Conservation (phyloP, 2,797 vertebrate genomes). For the Chrosomus eos region DNA sequence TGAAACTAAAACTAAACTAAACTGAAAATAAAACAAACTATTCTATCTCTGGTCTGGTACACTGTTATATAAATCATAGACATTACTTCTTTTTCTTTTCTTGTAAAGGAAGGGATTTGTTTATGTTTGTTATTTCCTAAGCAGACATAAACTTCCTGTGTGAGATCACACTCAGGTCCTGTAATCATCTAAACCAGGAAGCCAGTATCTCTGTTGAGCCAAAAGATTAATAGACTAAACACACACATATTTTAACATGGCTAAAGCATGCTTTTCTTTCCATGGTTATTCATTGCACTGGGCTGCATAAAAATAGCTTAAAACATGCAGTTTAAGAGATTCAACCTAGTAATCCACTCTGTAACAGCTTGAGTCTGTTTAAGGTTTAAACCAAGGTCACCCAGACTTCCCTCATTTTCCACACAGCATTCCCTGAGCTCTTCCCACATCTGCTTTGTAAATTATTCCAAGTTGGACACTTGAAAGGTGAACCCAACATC, state of each 20-base stretch:
- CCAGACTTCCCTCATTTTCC: conserved; percentile 13
- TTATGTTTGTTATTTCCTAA: conserved; percentile 38
- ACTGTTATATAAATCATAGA: neutral
- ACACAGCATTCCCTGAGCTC: conserved; percentile 21
- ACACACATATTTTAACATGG: neutral
- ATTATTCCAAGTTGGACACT: conserved; percentile 23
- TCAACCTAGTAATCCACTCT: neutral
- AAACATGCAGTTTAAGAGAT: neutral
- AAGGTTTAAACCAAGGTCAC: conserved; percentile 23
- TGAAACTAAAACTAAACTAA: neutral
- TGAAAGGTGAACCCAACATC: conserved; percentile 21
- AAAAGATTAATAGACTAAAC: conserved; percentile 17
- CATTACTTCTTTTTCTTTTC: neutral
- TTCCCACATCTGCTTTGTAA: conserved; percentile 41
- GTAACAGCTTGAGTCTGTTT: neutral
- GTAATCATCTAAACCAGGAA: conserved; percentile 21
- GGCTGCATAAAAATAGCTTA: conserved; percentile 8
- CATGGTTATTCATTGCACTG: conserved; percentile 25
- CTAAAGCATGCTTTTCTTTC: conserved; percentile 7
- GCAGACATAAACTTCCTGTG: conserved; percentile 53
- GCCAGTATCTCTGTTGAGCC: neutral
- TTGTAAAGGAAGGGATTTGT: conserved; percentile 7
- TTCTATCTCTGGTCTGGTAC: neutral
- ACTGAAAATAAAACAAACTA: neutral
- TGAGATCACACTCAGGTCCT: conserved; percentile 16